A percentile compares a stretch with the other conserved stretches of the same genome.
These are phyloP conservation scores for Yponomeuta evonymella DNA, from an alignment of 2,888 invertebrate genomes.

Conservation along the genomic window DNA sequence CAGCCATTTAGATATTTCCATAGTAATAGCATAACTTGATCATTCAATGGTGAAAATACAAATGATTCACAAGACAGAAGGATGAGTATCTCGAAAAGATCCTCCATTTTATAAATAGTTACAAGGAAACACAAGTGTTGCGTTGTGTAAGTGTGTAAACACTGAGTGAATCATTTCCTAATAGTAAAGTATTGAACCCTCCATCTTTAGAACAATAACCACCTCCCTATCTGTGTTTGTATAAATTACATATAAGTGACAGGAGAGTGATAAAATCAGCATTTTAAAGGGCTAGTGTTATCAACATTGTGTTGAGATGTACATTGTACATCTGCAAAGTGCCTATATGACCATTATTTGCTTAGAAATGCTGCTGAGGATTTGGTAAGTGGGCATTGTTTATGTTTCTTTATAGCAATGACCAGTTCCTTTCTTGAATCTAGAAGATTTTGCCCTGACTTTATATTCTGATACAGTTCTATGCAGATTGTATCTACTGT, in stretches of 20 bases:
- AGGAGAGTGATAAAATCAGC: neutral
- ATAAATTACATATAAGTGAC: neutral
- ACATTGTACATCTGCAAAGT: neutral
- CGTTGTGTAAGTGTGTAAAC: neutral
- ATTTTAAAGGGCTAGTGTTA: neutral
- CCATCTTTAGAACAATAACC: conserved; percentile 1
- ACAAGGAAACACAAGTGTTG: neutral
- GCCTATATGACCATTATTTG: neutral
- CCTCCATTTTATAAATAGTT: neutral
- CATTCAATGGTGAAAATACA: neutral
- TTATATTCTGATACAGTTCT: too few relatives aligned
- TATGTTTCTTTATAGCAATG: too few relatives aligned
- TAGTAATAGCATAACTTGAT: conserved; percentile 2
- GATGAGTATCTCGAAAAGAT: neutral
- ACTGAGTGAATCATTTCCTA: neutral
- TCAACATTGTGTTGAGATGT: neutral
- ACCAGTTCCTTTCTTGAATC: too few relatives aligned
- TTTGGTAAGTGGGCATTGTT: neutral
- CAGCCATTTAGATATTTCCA: neutral
- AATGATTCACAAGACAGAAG: neutral
- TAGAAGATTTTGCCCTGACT: too few relatives aligned
- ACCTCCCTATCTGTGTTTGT: neutral
- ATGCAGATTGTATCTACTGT: too few relatives aligned
- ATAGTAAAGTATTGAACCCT: neutral
- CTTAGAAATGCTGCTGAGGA: neutral